These are phyloP conservation scores for Bagarius yarrelli DNA, from an alignment of 2,113 vertebrate genomes.

Conservation along the genomic window DNA sequence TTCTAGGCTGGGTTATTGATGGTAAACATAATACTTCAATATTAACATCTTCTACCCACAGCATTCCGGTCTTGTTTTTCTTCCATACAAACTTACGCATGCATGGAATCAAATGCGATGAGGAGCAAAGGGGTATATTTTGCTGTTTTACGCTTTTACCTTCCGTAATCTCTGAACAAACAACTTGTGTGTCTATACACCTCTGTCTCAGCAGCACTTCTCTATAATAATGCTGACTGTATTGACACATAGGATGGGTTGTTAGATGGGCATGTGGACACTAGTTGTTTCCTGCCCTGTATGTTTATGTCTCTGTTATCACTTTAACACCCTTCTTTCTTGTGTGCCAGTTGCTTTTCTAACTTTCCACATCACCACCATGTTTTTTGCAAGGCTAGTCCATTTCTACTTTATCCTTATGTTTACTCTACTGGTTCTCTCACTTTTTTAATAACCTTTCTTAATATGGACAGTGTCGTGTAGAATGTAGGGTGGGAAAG, in stretches of 20 bases:
- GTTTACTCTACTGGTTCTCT: not conserved
- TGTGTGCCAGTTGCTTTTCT: slow-evolving; percentile 19
- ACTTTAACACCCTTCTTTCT: slow-evolving; percentile 35
- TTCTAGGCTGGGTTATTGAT: slow-evolving; percentile 47
- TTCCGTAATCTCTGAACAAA: not conserved
- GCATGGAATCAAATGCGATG: slow-evolving; percentile 14
- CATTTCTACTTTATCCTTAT: slow-evolving; percentile 9
- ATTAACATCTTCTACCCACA: slow-evolving; percentile 42
- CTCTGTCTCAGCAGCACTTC: slow-evolving; percentile 27
- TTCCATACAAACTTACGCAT: slow-evolving; percentile 23
- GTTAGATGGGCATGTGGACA: slow-evolving; percentile 43
- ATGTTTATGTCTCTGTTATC: slow-evolving; percentile 46
- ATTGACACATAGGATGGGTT: slow-evolving; percentile 43
- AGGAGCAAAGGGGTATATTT: slow-evolving; percentile 6
- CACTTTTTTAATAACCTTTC: not conserved
- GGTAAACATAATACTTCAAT: slow-evolving; percentile 50
- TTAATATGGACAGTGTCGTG: not conserved
- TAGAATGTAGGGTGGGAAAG: not conserved
- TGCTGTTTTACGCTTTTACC: slow-evolving; percentile 8
- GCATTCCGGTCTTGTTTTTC: slow-evolving; percentile 8
- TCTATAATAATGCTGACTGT: slow-evolving; percentile 39
- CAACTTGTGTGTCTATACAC: slow-evolving; percentile 18
- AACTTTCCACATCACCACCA: slow-evolving; percentile 22
- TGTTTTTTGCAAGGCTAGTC: slow-evolving; percentile 21
- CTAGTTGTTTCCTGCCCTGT: slow-evolving; percentile 41